Conservation (phyloP, 2,888 invertebrate species). For the Xylota segnis region DNA sequence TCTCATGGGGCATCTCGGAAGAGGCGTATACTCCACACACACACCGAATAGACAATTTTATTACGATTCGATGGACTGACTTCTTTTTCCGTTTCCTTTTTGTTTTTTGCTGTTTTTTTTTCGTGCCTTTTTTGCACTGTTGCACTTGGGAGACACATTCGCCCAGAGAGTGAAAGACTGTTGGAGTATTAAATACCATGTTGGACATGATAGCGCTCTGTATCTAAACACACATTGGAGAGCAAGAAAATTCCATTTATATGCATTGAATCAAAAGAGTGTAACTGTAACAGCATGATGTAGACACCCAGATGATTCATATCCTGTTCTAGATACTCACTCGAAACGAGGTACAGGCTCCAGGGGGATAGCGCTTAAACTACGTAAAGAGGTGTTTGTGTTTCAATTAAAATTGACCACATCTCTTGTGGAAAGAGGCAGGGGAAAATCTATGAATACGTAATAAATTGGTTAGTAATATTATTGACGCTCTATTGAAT, state of each 20-base stretch:
- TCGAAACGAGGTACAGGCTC: neutral
- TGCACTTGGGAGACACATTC: constrained; percentile 25
- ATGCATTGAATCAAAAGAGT: constrained; percentile 48
- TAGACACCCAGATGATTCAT: constrained; percentile 71
- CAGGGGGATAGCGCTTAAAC: constrained; percentile 12
- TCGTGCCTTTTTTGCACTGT: constrained; percentile 18
- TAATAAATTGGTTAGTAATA: constrained; percentile 62
- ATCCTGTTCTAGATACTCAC: constrained; percentile 71
- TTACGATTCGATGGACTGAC: constrained; percentile 69
- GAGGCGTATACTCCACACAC: constrained; percentile 31
- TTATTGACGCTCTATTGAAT: constrained; percentile 59
- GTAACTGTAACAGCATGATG: constrained; percentile 72
- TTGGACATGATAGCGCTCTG: constrained; percentile 55
- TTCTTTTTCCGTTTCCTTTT: constrained; percentile 36
- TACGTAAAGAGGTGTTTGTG: constrained; percentile 37
- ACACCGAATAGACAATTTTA: constrained; percentile 69
- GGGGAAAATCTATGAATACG: constrained; percentile 41
- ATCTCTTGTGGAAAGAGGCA: too few relatives aligned
- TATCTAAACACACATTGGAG: constrained; percentile 19
- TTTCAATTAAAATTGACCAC: constrained; percentile 42
- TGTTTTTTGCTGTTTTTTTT: too few relatives aligned
- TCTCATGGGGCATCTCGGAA: constrained; percentile 33
- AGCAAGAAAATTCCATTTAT: constrained; percentile 72
- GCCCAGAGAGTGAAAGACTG: constrained; percentile 20
- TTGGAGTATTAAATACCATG: constrained; percentile 70